Evolutionary conservation across 92 coral and sea anemone genomes (phyloP), one percentile per base, ranked within the genome.

Genomic region (Parazoanthus darwini): DNA sequence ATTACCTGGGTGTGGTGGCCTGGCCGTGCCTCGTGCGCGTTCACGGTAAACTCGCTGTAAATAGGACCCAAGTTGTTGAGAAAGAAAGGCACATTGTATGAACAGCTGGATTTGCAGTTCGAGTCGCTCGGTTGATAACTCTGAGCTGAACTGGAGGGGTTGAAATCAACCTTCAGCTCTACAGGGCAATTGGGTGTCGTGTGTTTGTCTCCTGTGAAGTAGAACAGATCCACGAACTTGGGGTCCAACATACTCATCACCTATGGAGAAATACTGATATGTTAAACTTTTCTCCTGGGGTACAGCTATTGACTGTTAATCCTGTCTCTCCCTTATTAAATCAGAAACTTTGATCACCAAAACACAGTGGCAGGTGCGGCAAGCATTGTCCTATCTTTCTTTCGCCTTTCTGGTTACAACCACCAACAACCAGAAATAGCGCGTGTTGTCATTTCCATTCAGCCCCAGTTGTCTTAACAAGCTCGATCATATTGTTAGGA

Each of bases 1-100:
- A 86, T 22, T 77, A 90, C 99, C 97, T 96, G 98, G 16, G 98
- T 96, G 59, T 96, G 99, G 86, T 96, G 99, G 33, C 99, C 99
- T n/a, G 99, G 99, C 68, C 99, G 94, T 26, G 98, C 99, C 74
- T 96, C 99, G 76, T 96, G 99, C 20, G 97, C 96, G 71, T 95
- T 96, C 72, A 95, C 94, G 16, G 92, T 80, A 92, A 92, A 90
- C 33, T 95, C 98, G 51, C 92, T 94, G 78, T 85, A 96, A 44
- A 89, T 44, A 35, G 99, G 99, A 5, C 99, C 99, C 92, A 93
- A 79, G 88, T 96, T 94, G 48, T 95, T 92, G 35, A 93, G 93
- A 85, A 96, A 96, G 83, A 96, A 96, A 23, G 99, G 99, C 26
- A 96, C 85, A 2, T 89, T 76, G 59, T 91, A 93, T 50, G 56